Percentiles rank a stretch among this genome's conserved stretches.
Conservation (phyloP, 2,888 invertebrate genomes). For the Lapara coniferarum region DNA sequence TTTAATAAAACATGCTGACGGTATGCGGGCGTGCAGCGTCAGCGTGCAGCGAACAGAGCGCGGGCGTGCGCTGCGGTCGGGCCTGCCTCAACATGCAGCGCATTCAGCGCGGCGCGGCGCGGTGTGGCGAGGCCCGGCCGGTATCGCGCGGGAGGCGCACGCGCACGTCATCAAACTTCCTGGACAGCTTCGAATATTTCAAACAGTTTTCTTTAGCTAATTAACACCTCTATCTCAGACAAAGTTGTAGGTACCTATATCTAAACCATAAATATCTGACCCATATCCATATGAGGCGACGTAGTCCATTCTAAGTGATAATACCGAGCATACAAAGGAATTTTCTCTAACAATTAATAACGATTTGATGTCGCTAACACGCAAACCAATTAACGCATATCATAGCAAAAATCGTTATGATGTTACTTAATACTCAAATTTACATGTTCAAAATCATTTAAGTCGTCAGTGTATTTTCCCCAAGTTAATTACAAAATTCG, state of each 20-base stretch:
- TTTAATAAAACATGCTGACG: slow-evolving; percentile 45
- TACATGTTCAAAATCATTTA: not conserved
- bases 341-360: no score
- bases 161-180: slow-evolving; percentile 16
- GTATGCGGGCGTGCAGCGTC: slow-evolving; percentile 47
- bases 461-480: not conserved
- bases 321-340: no score
- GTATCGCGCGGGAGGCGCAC: slow-evolving; percentile 47
- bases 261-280: not conserved
- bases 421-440: not conserved
- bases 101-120: slow-evolving; percentile 55
- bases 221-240: not conserved
- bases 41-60: slow-evolving; percentile 39
- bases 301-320: no score
- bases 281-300: not conserved
- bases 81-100: slow-evolving; percentile 80
- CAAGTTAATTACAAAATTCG: slow-evolving; percentile 2
- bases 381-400: not conserved
- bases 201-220: slow-evolving; percentile 16
- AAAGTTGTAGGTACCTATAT: not conserved
- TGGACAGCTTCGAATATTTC: slow-evolving; percentile 17
- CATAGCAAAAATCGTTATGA: not conserved
- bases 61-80: slow-evolving; percentile 54
- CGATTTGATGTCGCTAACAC: not conserved
- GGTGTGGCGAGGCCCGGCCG: slow-evolving; percentile 49